These are phyloP conservation scores for Scopus umbretta DNA, from an alignment of 2,113 vertebrate genomes.

Conservation along the genomic window DNA sequence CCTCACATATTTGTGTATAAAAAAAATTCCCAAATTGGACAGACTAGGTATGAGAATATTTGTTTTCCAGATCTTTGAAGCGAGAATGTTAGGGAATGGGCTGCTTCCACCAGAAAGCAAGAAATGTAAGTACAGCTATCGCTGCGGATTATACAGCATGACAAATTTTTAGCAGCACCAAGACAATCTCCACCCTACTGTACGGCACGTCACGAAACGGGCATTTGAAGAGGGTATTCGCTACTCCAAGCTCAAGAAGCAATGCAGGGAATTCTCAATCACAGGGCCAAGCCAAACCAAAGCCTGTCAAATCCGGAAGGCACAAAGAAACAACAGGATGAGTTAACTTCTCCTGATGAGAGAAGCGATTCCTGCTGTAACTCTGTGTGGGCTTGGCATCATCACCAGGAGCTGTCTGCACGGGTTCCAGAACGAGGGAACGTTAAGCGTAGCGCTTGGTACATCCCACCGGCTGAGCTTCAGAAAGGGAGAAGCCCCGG, in stretches of 20 bases:
- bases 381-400: rapidly evolving
- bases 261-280: not conserved
- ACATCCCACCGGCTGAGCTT: too few species aligned
- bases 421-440: not conserved
- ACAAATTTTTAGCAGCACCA: not conserved
- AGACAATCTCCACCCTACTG: not conserved
- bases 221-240: too few species aligned
- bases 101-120: not conserved
- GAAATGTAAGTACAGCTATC: rapidly evolving
- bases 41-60: too few species aligned
- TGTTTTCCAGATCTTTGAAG: not conserved
- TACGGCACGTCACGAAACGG: rapidly evolving
- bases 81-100: not conserved
- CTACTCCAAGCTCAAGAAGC: not conserved
- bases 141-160: rapidly evolving
- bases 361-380: not conserved
- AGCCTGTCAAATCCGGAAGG: not conserved
- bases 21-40: not conserved
- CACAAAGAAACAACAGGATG: not conserved
- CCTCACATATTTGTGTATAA: not conserved
- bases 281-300: not conserved
- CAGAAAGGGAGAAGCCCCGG: not conserved
- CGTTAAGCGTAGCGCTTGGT: rapidly evolving
- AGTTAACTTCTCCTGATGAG: not conserved
- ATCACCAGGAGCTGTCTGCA: not conserved